Percentiles rank a stretch among this genome's conserved stretches.
Conservation (phyloP, 2,797 vertebrate genomes). For the Cryptoblepharus egeriae region DNA sequence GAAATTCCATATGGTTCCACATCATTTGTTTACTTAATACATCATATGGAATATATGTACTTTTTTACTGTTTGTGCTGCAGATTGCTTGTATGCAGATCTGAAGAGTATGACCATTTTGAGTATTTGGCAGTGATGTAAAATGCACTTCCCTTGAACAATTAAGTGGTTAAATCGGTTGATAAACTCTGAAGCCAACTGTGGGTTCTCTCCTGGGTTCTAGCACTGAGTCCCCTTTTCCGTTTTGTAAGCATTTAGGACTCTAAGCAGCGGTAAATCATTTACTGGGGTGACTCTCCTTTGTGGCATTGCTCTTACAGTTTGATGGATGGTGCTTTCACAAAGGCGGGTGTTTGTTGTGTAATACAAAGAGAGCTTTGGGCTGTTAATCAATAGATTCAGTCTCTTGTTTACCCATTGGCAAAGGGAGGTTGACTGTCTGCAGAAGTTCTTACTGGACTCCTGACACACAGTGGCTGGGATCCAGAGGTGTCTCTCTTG, state of each 20-base stretch:
- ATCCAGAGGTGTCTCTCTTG: conserved; percentile 1
- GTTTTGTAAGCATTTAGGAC: conserved; percentile 20
- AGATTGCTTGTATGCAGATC: background rate
- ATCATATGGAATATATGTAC: background rate
- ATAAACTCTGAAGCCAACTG: conserved; percentile 44
- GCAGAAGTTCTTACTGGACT: conserved; percentile 18
- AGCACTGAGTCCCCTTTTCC: conserved; percentile 53
- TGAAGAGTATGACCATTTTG: background rate
- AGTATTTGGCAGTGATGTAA: background rate
- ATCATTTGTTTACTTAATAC: background rate
- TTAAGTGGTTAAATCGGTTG: background rate
- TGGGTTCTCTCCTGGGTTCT: conserved; percentile 39
- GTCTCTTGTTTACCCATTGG: conserved; percentile 68
- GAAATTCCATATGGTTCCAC: background rate
- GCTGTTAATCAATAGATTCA: conserved; percentile 68
- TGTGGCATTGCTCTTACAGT: conserved; percentile 61
- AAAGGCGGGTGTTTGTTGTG: conserved; percentile 56
- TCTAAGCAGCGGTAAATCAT: conserved; percentile 67
- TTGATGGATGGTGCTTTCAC: conserved; percentile 63
- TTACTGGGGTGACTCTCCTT: conserved; percentile 51
- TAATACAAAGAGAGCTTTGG: conserved; percentile 25
- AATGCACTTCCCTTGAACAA: background rate
- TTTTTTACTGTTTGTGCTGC: background rate
- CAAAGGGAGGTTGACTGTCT: conserved; percentile 42
- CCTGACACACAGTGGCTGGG: background rate